Conservation (phyloP, 1,140 invertebrate species). For the Leptinotarsa undecemlineata region DNA sequence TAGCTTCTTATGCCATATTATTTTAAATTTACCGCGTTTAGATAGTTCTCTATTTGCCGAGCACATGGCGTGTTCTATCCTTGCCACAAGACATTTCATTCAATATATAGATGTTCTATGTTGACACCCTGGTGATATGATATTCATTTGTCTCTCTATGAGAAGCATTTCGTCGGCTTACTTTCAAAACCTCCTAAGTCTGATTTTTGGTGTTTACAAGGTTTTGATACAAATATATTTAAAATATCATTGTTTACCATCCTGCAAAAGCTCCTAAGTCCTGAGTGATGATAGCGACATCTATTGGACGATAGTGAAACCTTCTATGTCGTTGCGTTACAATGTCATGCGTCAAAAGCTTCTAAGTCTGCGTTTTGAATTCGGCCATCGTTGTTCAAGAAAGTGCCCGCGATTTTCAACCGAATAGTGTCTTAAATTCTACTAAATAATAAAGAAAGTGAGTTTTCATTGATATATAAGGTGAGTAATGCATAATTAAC, state of each 20-base stretch:
- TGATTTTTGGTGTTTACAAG: background rate
- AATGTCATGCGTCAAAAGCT: background rate
- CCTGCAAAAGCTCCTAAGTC: background rate
- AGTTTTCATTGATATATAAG: background rate
- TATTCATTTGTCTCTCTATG: too few species aligned
- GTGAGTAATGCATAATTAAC: too few species aligned
- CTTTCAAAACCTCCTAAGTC: constrained; percentile 8
- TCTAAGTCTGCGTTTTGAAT: background rate
- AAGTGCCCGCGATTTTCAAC: background rate
- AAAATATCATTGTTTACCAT: background rate
- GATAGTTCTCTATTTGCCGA: too few species aligned
- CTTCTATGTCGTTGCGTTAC: background rate
- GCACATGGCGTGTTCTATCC: too few species aligned
- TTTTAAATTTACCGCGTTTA: too few species aligned
- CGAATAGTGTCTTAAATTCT: background rate
- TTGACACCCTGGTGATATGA: too few species aligned
- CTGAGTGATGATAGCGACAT: background rate
- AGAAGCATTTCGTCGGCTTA: background rate
- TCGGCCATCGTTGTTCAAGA: too few species aligned
- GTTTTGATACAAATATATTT: constrained; percentile 3
- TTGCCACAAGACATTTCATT: too few species aligned
- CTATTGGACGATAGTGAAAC: too few species aligned
- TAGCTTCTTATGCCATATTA: too few species aligned
- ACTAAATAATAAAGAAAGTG: constrained; percentile 8
- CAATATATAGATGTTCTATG: too few species aligned